Percentiles rank a stretch among this genome's conserved stretches.
phyloP scores from a whole-genome alignment of 1,140 invertebrate genomes.

The Hesperophylax magnus region DNA sequence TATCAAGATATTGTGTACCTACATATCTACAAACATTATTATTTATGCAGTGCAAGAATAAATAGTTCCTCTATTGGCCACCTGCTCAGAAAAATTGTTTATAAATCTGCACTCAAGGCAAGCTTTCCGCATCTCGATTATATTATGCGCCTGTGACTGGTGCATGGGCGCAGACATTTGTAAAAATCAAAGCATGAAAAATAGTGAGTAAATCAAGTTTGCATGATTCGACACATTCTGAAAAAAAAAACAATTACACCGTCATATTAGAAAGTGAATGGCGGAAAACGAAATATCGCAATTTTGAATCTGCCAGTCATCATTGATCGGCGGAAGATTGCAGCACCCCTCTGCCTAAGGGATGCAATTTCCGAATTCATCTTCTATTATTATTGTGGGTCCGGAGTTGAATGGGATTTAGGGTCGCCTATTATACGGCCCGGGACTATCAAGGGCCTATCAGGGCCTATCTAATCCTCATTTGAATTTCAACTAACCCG shows the following conservation, averaged over 20 bases:
- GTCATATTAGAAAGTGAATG: constrained; percentile 23
- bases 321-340: constrained; percentile 10
- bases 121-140: no score
- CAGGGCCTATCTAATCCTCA: constrained; percentile 4
- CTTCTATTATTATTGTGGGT: neutral
- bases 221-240: constrained; percentile 16
- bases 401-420: constrained; percentile 24
- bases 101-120: no score
- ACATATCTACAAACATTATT: no score
- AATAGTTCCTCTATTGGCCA: no score
- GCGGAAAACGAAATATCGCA: constrained; percentile 21
- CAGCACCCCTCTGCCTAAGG: neutral
- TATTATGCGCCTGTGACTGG: no score
- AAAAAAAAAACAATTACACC: neutral
- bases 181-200: no score
- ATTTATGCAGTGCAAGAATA: no score
- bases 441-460: neutral
- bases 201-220: no score
- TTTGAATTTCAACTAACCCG: constrained; percentile 22
- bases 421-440: constrained; percentile 10
- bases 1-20: no score
- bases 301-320: constrained; percentile 34
- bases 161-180: no score
- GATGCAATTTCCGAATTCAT: constrained; percentile 30
- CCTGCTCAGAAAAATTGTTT: no score